Evolutionary conservation across 1,140 invertebrate genomes (phyloP).

Genomic region (Pinna nobilis): DNA sequence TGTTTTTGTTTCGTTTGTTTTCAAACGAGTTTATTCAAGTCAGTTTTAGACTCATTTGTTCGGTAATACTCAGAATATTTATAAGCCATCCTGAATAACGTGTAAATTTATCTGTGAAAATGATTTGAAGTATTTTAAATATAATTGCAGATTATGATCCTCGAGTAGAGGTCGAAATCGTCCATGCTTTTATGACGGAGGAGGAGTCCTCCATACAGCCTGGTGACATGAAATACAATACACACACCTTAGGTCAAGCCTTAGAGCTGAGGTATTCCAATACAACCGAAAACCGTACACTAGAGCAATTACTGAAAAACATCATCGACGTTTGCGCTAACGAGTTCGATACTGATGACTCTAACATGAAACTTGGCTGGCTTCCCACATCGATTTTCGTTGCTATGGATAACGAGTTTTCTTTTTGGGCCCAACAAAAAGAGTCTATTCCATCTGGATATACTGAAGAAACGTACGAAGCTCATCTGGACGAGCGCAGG

Average conservation of each 20-base stretch:
- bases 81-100: too few species aligned
- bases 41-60: too few species aligned
- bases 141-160: background rate
- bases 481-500: constrained; percentile 29
- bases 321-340: constrained; percentile 47
- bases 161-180: constrained; percentile 16
- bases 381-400: constrained; percentile 49
- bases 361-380: constrained; percentile 44
- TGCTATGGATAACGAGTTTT: constrained; percentile 41
- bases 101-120: too few species aligned
- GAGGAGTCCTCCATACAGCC: constrained; percentile 38
- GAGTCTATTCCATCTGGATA: constrained; percentile 24
- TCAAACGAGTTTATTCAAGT: too few species aligned
- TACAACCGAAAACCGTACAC: constrained; percentile 19
- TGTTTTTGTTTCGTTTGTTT: background rate
- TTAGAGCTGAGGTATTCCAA: constrained; percentile 39
- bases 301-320: constrained; percentile 28
- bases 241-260: constrained; percentile 39
- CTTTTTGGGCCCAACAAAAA: constrained; percentile 41
- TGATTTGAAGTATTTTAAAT: too few species aligned
- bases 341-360: constrained; percentile 35
- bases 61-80: too few species aligned
- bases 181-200: constrained; percentile 45
- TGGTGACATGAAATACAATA: constrained; percentile 46
- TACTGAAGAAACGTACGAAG: constrained; percentile 4